These are phyloP conservation scores for Macquaria australasica DNA, from an alignment of 2,113 vertebrate species.

Conservation along the genomic window DNA sequence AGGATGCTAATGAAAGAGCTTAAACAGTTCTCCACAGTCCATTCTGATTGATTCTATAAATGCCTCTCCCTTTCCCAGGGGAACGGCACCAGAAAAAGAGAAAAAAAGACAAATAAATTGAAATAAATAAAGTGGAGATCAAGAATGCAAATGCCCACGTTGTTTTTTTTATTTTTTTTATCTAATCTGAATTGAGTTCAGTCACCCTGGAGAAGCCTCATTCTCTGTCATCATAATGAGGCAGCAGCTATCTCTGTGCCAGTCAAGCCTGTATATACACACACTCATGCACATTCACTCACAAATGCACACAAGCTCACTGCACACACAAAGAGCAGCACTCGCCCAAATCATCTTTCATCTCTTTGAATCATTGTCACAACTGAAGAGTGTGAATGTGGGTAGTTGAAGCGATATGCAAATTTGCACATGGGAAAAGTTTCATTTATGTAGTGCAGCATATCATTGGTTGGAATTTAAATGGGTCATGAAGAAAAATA, in stretches of 20 bases:
- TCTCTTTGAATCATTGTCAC: constrained; percentile 70
- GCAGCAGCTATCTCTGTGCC: constrained; percentile 54
- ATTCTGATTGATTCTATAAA: constrained; percentile 48
- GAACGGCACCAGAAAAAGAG: constrained; percentile 1
- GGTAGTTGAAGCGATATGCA: constrained; percentile 45
- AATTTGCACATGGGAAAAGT: constrained; percentile 38
- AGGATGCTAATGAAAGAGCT: constrained; percentile 46
- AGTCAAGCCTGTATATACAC: constrained; percentile 46
- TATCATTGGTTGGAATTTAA: constrained; percentile 26
- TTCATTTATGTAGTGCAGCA: constrained; percentile 22
- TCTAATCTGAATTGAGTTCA: constrained; percentile 74
- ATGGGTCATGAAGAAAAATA: constrained; percentile 23
- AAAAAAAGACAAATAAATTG: constrained; percentile 17
- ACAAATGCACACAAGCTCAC: constrained; percentile 39
- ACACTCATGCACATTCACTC: constrained; percentile 38
- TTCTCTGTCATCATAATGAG: constrained; percentile 73
- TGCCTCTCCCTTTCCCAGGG: constrained; percentile 30
- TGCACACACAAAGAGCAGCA: constrained; percentile 41
- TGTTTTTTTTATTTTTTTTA: constrained; percentile 30
- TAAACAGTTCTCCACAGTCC: constrained; percentile 33
- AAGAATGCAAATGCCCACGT: constrained; percentile 55
- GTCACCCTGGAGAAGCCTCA: constrained; percentile 73
- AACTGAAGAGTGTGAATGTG: constrained; percentile 36
- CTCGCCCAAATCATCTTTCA: constrained; percentile 56
- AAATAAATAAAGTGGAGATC: constrained; percentile 56